Conservation (phyloP, 1,140 invertebrate genomes). For the Mercenaria mercenaria region DNA sequence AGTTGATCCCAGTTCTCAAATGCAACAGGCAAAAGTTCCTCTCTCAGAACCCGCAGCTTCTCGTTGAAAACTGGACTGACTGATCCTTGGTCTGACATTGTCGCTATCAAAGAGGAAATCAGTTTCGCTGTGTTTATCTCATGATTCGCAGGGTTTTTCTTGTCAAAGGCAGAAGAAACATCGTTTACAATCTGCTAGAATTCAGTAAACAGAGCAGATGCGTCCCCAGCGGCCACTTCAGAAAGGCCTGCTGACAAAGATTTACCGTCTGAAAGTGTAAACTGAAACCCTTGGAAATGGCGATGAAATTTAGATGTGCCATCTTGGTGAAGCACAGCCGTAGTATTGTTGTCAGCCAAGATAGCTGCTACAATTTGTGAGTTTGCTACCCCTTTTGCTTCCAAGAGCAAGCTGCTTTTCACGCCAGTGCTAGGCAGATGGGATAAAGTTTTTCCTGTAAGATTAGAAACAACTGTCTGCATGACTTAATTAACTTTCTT, state of each 20-base stretch:
- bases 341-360: neutral
- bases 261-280: conserved; percentile 10
- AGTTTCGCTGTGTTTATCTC: neutral
- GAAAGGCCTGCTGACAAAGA: neutral
- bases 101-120: conserved; percentile 22
- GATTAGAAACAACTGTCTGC: conserved; percentile 43
- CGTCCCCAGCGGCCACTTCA: neutral
- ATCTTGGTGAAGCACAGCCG: conserved; percentile 43
- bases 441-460: conserved; percentile 55
- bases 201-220: neutral
- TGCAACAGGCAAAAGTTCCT: conserved; percentile 18
- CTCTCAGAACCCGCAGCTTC: neutral
- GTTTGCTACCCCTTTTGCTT: conserved; percentile 44
- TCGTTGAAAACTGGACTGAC: conserved; percentile 45
- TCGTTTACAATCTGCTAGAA: neutral
- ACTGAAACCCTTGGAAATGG: conserved; percentile 39
- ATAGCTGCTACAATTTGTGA: conserved; percentile 49
- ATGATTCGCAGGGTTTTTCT: neutral
- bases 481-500: conserved; percentile 54
- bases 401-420: conserved; percentile 3
- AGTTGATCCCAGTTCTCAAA: conserved; percentile 25
- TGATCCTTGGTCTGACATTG: conserved; percentile 65
- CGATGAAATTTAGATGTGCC: conserved; percentile 48
- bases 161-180: neutral
- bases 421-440: conserved; percentile 45